Evolutionary conservation across 2,797 vertebrate species (phyloP).

Genomic region (Myotis myotis): DNA sequence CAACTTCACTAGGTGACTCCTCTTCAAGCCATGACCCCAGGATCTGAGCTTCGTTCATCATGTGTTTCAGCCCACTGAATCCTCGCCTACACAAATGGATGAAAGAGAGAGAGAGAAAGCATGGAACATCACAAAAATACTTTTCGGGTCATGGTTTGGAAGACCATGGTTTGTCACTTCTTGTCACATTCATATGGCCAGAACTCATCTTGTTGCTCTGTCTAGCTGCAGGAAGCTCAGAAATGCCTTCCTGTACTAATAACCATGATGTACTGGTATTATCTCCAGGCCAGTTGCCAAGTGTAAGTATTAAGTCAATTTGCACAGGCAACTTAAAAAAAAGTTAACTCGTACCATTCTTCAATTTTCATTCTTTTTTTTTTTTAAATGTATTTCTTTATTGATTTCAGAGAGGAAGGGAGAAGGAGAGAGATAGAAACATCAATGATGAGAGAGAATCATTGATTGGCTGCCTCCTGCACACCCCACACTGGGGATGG

Average conservation of each 20-base stretch:
- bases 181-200: background rate
- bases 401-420: no score
- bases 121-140: background rate
- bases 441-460: no score
- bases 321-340: background rate
- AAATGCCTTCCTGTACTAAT: background rate
- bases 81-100: background rate
- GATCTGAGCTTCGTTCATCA: background rate
- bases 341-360: background rate
- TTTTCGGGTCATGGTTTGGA: background rate
- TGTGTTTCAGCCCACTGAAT: background rate
- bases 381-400: no score
- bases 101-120: background rate
- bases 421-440: no score
- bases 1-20: background rate
- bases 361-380: background rate
- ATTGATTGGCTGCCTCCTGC: no score
- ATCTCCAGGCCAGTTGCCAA: background rate
- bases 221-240: background rate
- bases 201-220: background rate
- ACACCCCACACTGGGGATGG: no score
- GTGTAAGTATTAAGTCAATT: background rate
- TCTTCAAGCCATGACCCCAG: background rate
- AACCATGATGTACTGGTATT: background rate
- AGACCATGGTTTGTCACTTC: background rate